Percentiles rank a stretch among this genome's conserved stretches.
Conservation (phyloP, 2,797 vertebrate species). For the Halcyon chelicuti region DNA sequence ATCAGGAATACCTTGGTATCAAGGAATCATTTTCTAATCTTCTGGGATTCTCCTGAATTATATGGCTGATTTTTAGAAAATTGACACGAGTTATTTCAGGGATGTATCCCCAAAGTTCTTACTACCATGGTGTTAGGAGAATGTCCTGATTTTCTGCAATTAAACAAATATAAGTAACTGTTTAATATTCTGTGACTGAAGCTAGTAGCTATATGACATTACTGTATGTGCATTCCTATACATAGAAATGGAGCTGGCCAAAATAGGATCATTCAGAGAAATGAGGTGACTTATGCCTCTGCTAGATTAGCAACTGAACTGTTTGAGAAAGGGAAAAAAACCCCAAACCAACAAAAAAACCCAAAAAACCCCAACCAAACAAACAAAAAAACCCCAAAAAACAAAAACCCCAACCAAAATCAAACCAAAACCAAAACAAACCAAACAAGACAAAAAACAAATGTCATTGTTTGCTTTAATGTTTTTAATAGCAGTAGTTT, state of each 20-base stretch:
- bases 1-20: not conserved
- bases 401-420: not conserved
- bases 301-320: not conserved
- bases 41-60: constrained; percentile 6
- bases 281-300: not conserved
- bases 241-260: constrained; percentile 5
- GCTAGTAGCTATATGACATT: constrained; percentile 1
- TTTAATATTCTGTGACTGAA: constrained; percentile 27
- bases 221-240: not conserved
- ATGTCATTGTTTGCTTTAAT: not conserved
- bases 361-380: not conserved
- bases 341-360: too few relatives aligned
- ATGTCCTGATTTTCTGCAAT: constrained; percentile 41
- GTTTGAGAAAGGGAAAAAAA: not conserved
- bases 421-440: not conserved
- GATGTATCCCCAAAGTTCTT: constrained; percentile 1
- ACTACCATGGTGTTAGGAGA: not conserved
- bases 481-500: not conserved
- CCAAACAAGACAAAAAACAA: not conserved
- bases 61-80: not conserved
- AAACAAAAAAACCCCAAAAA: too few relatives aligned
- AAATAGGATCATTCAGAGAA: not conserved
- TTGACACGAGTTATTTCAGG: not conserved
- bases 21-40: constrained; percentile 3
- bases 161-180: constrained; percentile 16